Percentiles rank a stretch among this genome's conserved stretches.
These are phyloP conservation scores for Heliconius ethilla DNA, from an alignment of 2,888 invertebrate genomes.

Conservation along the genomic window DNA sequence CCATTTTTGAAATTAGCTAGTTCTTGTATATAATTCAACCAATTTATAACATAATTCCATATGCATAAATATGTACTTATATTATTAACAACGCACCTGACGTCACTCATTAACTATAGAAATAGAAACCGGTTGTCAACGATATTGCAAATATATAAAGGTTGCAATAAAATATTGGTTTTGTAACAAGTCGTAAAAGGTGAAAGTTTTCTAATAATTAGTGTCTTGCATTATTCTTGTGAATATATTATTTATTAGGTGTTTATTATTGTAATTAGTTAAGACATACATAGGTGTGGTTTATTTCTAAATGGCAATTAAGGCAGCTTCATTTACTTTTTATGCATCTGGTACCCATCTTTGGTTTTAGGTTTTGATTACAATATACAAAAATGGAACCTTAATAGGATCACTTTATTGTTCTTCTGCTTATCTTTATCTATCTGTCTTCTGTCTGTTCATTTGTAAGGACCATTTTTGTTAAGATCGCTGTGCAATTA, in stretches of 20 bases:
- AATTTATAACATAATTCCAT: neutral
- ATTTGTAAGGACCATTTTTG: no score
- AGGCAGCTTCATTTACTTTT: neutral
- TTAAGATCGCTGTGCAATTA: no score
- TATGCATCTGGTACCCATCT: no score
- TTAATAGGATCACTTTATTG: no score
- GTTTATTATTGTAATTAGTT: neutral
- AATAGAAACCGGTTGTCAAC: conserved; percentile 30
- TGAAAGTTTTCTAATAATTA: conserved; percentile 36
- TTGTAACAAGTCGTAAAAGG: conserved; percentile 30
- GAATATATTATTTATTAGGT: neutral
- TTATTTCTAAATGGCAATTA: neutral
- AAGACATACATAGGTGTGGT: neutral
- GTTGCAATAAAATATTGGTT: conserved; percentile 34
- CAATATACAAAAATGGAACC: no score
- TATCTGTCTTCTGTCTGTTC: no score
- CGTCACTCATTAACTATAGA: conserved; percentile 26
- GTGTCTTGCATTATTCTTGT: conserved; percentile 8
- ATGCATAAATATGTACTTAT: neutral
- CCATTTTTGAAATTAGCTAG: no score
- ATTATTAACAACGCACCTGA: conserved; percentile 7
- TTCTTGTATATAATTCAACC: neutral
- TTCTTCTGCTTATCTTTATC: no score
- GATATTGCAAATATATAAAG: conserved; percentile 28
- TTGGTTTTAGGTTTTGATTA: no score